Conservation (phyloP, 2,113 vertebrate genomes). For the Stegastes partitus region DNA sequence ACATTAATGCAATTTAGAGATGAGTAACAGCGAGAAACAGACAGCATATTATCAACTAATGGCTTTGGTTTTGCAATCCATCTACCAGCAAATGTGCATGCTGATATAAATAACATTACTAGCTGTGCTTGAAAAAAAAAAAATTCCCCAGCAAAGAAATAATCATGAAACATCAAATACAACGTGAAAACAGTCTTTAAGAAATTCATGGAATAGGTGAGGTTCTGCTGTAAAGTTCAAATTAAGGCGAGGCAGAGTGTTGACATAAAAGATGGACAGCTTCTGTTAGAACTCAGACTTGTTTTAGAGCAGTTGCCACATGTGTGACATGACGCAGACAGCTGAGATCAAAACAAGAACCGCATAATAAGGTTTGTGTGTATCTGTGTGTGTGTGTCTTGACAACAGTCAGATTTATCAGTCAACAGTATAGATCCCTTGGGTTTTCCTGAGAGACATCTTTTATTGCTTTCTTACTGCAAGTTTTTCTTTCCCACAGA, state of each 20-base stretch:
- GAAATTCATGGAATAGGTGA: slow-evolving; percentile 16
- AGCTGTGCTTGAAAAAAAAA: slow-evolving; percentile 31
- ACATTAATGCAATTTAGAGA: slow-evolving; percentile 81
- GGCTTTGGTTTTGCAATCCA: slow-evolving; percentile 75
- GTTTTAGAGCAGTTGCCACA: slow-evolving; percentile 17
- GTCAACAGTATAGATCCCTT: slow-evolving; percentile 87
- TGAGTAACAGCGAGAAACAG: slow-evolving; percentile 82
- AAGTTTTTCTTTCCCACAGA: neutral
- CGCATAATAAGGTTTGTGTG: slow-evolving; percentile 28
- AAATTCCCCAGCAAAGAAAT: slow-evolving; percentile 21
- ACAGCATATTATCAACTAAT: slow-evolving; percentile 83
- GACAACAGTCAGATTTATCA: slow-evolving; percentile 87
- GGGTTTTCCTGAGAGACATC: slow-evolving; percentile 69
- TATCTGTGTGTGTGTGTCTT: slow-evolving; percentile 78
- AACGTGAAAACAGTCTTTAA: slow-evolving; percentile 1
- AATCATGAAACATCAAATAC: slow-evolving; percentile 11
- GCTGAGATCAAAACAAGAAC: slow-evolving; percentile 46
- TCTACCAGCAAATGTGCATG: slow-evolving; percentile 76
- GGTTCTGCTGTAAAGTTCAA: slow-evolving; percentile 3
- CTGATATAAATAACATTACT: slow-evolving; percentile 81
- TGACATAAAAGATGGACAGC: neutral
- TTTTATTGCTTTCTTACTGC: slow-evolving; percentile 57
- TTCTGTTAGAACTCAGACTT: neutral
- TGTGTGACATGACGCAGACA: slow-evolving; percentile 27
- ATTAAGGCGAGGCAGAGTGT: neutral